Base-by-base conservation (phyloP, 2,797 vertebrate genomes). In the Eptatretus atami region DNA sequence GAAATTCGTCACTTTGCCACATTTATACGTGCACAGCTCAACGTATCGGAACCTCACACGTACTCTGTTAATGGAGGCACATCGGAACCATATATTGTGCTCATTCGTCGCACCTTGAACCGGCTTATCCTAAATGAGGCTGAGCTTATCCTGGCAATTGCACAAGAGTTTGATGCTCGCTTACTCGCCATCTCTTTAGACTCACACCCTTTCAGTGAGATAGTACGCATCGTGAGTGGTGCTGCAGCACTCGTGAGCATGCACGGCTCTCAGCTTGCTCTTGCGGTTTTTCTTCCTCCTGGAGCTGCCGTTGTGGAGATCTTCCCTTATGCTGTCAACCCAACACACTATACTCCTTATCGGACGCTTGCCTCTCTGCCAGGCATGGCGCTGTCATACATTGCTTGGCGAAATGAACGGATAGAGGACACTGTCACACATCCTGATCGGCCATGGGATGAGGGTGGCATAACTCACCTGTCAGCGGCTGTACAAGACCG, bases 341-440 rank as follows among this genome's bases (percentile, higher is more conserved):
- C 90, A 1, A 87, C 96, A 52, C 90, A 98, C 71, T 98, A 98
- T 67, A 86, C 82, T 1, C 92, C 90, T 1, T 98, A 98, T 64
- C 93, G 81, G 78, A 94, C 88, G 1, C 73, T 98, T 60, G 76
- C 84, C 65, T 78, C 74, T 1, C 79, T 98, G 68, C 88, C 86
- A 9, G 82, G 84, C 71, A 98, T 98, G 82, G 90, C 88, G 70
- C 80, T 98, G 63, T 83, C 88, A 67, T 98, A 98, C n/a, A 70
- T 85, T 13, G 78, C 84, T 63, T 98, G 92, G 92, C 80, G 77
- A 69, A 98, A 98, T 73, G 78, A 67, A 0, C 66, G 77, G 53
- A 77, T 78, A 53, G 82, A 83, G 68, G 84, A 92, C 73, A 84
- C 84, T 0, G 69, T 94, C 65, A 76, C 78, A 2, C 77, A 86